Evolutionary conservation across 2,797 vertebrate genomes (phyloP).

Genomic region (Chanos chanos): DNA sequence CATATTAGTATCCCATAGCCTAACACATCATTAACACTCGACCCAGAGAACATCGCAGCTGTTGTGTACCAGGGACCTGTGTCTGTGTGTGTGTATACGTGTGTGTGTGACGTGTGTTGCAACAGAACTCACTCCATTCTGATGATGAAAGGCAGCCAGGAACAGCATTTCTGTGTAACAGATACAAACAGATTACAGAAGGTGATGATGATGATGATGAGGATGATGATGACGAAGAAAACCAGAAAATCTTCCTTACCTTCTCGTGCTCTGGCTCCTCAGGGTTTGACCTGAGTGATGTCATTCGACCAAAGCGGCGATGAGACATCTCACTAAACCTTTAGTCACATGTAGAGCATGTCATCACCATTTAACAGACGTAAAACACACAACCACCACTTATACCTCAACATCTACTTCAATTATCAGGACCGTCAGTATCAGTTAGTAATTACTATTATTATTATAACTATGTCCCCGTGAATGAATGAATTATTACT

Average conservation of each 20-base stretch:
- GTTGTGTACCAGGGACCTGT: no score
- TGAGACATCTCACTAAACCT: slow-evolving; percentile 56
- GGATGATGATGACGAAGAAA: neutral
- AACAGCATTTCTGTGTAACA: slow-evolving; percentile 80
- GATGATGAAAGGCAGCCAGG: slow-evolving; percentile 85
- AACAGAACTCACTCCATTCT: slow-evolving; percentile 84
- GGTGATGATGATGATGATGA: neutral
- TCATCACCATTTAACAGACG: no score
- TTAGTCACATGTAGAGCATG: no score
- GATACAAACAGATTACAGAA: slow-evolving; percentile 20
- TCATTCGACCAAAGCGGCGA: slow-evolving; percentile 66
- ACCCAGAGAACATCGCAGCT: no score
- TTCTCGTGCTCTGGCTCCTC: slow-evolving; percentile 78
- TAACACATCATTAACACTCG: no score
- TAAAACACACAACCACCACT: no score
- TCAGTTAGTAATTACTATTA: no score
- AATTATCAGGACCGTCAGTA: no score
- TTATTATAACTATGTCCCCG: no score
- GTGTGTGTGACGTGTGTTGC: neutral
- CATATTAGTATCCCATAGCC: no score
- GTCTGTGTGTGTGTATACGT: neutral
- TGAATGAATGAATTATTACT: no score
- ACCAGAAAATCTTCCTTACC: slow-evolving; percentile 54
- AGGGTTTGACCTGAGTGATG: slow-evolving; percentile 62
- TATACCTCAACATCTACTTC: no score